Evolutionary conservation across 2,797 vertebrate genomes (phyloP).

Genomic region (Clarias fuscus): DNA sequence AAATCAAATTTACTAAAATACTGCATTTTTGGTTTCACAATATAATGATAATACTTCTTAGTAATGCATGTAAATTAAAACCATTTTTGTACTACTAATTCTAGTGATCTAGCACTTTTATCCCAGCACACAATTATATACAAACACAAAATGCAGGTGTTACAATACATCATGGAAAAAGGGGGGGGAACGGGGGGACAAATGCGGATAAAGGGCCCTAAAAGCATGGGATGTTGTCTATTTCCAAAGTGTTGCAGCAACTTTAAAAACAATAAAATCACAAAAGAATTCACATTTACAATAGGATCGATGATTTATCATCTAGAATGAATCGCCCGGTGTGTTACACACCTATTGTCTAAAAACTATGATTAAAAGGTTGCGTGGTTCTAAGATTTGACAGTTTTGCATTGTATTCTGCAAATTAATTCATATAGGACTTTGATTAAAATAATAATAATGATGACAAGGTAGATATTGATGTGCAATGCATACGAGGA

Average conservation of each 20-base stretch:
- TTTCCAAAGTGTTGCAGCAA: slow-evolving; percentile 3
- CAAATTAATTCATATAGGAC: neutral
- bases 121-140: slow-evolving; percentile 33
- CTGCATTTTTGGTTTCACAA: slow-evolving; percentile 40
- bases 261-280: slow-evolving; percentile 2
- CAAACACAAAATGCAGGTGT: slow-evolving; percentile 32
- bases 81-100: slow-evolving; percentile 20
- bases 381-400: slow-evolving; percentile 3
- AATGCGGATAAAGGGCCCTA: neutral
- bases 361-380: slow-evolving; percentile 3
- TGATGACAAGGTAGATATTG: neutral
- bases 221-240: neutral
- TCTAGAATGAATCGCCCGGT: neutral
- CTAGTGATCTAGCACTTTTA: slow-evolving; percentile 19
- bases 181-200: neutral
- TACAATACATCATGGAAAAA: slow-evolving; percentile 26
- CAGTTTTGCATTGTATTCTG: neutral
- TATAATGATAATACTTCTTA: slow-evolving; percentile 22
- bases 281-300: neutral
- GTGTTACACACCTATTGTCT: slow-evolving; percentile 1
- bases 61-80: slow-evolving; percentile 34
- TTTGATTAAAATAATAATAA: neutral
- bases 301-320: neutral
- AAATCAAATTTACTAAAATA: slow-evolving; percentile 36
- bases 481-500: slow-evolving; percentile 16